Base-by-base conservation (phyloP, 2,113 vertebrate genomes). In the Amphiprion percula region DNA sequence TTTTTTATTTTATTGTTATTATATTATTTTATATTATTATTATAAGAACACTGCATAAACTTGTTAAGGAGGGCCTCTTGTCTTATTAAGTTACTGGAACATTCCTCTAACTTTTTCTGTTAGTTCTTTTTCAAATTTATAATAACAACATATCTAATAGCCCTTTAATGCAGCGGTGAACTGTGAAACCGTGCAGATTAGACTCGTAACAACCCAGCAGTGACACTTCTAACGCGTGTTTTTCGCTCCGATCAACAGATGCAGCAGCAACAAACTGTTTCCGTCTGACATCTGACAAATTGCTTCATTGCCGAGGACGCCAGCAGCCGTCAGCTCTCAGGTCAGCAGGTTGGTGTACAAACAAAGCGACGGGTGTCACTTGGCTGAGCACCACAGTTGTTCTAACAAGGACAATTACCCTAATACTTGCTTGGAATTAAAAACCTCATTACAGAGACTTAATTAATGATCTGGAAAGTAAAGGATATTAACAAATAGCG, bases 401-500 rank as follows among this genome's bases (percentile, higher is more conserved):
- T 82, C 58, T 54, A 82, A 74, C 80, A 86, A 86, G 79, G 78
- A 86, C 86, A 79, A 75, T 88, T 88, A 88, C 70, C 74, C 79
- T 71, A 68, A 87, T 74, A 77, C 85, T 80, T 28, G 71, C 54
- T 74, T 58, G 77, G 68, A 88, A 85, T 83, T 88, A 83, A 81
- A 91, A 83, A 79, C 49, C 79, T 87, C 74, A 90, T 88, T 86
- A 80, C 2, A 28, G 71, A 77, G 64, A 66, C 86, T 74, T 83
- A 66, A 85, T 82, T 85, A 88, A 90, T 90, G 84, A 73, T 62
- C 11, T 89, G 82, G 70, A 89, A 88, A 89, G 80, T 88, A 85
- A 79, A 86, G 50, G 59, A 79, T 72, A 82, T 88, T 88, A 87
- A 68, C 69, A 82, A 77, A 80, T 77, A 80, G 55, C 50, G 54